Conservation (phyloP, 2,113 vertebrate genomes). For the Ceratotherium simum region DNA sequence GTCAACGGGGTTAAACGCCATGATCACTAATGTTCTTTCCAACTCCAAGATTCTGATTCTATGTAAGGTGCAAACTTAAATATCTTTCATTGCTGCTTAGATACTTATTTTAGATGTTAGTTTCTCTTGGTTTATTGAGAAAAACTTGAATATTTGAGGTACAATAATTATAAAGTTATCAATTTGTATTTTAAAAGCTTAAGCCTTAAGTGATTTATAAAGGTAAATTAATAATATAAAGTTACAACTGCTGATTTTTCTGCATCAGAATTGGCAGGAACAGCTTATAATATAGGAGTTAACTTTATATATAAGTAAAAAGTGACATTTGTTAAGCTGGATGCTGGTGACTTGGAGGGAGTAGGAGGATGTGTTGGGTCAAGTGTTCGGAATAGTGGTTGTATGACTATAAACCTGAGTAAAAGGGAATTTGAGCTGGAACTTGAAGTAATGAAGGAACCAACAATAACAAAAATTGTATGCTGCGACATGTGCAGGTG, state of each 20-base stretch:
- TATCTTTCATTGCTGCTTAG: neutral
- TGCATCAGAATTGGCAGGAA: slow-evolving; percentile 5
- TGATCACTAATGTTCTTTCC: neutral
- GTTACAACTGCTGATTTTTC: slow-evolving; percentile 28
- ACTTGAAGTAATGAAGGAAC: neutral
- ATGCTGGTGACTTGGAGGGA: neutral
- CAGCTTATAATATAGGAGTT: neutral
- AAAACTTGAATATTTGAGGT: slow-evolving; percentile 33
- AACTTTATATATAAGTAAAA: neutral
- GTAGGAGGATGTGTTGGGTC: neutral
- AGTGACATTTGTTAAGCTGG: neutral
- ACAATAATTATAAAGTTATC: neutral
- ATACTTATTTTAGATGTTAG: neutral
- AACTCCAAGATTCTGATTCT: slow-evolving; percentile 44
- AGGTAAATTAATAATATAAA: slow-evolving; percentile 8
- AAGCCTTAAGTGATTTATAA: neutral
- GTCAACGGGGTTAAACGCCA: neutral
- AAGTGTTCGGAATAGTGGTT: neutral
- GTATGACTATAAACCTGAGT: neutral
- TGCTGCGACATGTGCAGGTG: neutral
- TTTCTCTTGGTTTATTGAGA: slow-evolving; percentile 14
- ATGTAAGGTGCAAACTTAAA: neutral
- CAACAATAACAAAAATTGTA: neutral
- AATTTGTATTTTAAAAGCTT: slow-evolving; percentile 20
- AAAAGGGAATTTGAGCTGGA: neutral